Conservation (phyloP, 2,888 invertebrate genomes). For the Timema podura region DNA sequence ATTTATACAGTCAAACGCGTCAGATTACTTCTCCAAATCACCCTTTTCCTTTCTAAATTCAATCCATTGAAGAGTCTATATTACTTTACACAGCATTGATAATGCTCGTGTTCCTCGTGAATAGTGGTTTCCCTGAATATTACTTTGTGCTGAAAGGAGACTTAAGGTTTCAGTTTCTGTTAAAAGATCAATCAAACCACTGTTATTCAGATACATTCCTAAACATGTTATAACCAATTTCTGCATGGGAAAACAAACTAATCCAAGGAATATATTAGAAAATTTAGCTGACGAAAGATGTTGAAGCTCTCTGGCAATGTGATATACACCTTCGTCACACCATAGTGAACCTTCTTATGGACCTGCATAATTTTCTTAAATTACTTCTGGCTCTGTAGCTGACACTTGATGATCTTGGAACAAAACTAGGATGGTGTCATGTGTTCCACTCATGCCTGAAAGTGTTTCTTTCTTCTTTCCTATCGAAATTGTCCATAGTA, state of each 20-base stretch:
- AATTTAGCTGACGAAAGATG: background rate
- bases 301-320: background rate
- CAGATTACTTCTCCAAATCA: background rate
- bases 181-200: background rate
- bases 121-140: background rate
- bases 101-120: background rate
- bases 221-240: background rate
- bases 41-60: background rate
- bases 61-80: background rate
- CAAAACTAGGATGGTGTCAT: background rate
- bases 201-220: background rate
- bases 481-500: background rate
- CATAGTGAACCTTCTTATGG: background rate
- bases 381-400: background rate
- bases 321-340: background rate
- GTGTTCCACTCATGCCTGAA: background rate
- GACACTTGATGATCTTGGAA: background rate
- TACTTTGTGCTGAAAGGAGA: background rate
- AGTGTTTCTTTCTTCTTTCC: background rate
- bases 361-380: background rate
- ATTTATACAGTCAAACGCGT: background rate
- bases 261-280: constrained; percentile 1
- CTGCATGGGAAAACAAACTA: background rate
- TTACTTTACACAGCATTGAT: background rate
- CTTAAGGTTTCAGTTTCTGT: background rate